phyloP scores from a whole-genome alignment of 64 coral and sea anemone genomes.

The Pachyseris speciosa region DNA sequence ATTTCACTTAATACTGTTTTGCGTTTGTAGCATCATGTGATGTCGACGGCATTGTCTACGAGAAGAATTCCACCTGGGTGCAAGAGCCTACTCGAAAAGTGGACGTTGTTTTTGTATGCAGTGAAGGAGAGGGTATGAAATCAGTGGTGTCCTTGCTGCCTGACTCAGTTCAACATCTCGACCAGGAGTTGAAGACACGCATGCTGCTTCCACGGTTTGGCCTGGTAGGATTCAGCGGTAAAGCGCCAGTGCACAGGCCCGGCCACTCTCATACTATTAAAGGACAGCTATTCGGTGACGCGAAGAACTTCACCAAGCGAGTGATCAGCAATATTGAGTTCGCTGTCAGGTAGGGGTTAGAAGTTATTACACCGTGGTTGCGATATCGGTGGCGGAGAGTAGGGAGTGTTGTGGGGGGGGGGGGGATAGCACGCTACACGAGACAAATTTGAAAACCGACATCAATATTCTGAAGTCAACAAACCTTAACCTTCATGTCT shows the following conservation, averaged over 20 bases:
- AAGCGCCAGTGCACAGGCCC: conserved; percentile 49
- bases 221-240: conserved; percentile 81
- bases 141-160: conserved; percentile 17
- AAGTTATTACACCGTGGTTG: too few species aligned
- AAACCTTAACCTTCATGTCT: too few species aligned
- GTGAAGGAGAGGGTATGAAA: conserved; percentile 63
- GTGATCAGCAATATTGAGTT: conserved; percentile 48
- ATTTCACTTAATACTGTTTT: not conserved
- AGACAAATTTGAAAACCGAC: too few species aligned
- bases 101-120: conserved; percentile 74
- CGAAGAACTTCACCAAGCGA: not conserved
- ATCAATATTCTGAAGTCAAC: too few species aligned
- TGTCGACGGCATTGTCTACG: not conserved
- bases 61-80: conserved; percentile 16
- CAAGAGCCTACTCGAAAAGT: conserved; percentile 10
- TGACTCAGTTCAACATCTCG: conserved; percentile 7
- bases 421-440: too few species aligned
- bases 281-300: conserved; percentile 35
- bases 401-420: too few species aligned
- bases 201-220: conserved; percentile 44
- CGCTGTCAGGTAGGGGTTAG: not conserved
- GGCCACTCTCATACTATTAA: conserved; percentile 77
- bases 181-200: not conserved
- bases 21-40: conserved; percentile 10
- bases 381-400: too few species aligned